These are phyloP conservation scores for Arion vulgaris DNA, from an alignment of 1,140 invertebrate species.

Conservation along the genomic window DNA sequence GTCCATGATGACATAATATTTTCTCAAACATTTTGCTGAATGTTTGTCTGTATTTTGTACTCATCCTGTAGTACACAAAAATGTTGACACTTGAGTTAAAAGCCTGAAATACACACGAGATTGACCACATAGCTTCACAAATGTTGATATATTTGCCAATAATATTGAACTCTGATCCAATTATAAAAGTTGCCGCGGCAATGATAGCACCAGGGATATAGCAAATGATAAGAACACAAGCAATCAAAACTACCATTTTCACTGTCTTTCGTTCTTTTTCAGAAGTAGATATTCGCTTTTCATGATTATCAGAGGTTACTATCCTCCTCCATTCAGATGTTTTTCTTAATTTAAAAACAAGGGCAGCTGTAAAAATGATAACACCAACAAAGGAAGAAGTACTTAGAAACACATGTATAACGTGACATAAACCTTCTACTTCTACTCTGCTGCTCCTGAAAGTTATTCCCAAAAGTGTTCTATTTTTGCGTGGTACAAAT, in stretches of 20 bases:
- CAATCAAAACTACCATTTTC: neutral
- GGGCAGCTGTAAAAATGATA: neutral
- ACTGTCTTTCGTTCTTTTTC: neutral
- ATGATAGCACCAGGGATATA: neutral
- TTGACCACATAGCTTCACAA: neutral
- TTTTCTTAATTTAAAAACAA: neutral
- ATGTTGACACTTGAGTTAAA: neutral
- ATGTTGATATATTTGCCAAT: neutral
- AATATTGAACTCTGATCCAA: neutral
- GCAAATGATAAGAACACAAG: neutral
- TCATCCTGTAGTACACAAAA: neutral
- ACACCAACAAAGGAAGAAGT: neutral
- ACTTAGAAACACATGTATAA: neutral
- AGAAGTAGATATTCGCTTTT: neutral
- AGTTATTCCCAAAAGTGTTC: neutral
- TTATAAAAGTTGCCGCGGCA: neutral
- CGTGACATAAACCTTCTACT: too few species aligned
- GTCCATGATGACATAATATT: too few species aligned
- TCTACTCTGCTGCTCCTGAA: neutral
- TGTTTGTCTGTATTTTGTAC: slow-evolving; percentile 1
- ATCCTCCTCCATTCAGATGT: neutral
- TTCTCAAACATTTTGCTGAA: neutral
- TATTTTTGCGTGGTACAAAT: neutral
- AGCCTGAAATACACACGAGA: neutral
- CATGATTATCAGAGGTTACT: neutral